phyloP scores from a whole-genome alignment of 1,140 invertebrate genomes.

The Diploscapter pachys region DNA sequence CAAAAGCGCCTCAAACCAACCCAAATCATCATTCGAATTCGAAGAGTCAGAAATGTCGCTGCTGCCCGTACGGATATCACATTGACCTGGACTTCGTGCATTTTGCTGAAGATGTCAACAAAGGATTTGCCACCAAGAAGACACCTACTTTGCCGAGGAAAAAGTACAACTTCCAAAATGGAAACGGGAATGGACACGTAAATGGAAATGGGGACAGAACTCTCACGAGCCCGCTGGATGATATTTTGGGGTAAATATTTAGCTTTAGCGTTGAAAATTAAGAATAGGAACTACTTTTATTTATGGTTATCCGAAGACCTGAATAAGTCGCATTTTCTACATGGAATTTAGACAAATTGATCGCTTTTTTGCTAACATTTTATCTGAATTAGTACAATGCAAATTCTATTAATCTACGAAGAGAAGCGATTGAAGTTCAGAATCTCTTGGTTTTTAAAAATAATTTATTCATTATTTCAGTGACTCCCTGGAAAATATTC shows the following conservation, averaged over 20 bases:
- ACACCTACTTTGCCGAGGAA: constrained; percentile 26
- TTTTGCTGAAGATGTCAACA: constrained; percentile 55
- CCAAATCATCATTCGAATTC: constrained; percentile 10
- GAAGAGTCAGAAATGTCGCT: constrained; percentile 52
- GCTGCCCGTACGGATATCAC: constrained; percentile 64
- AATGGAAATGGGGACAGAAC: neutral
- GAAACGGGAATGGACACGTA: no score
- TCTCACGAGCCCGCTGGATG: constrained; percentile 32
- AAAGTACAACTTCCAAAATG: neutral
- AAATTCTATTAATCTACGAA: neutral
- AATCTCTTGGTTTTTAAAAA: neutral
- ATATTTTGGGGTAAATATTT: constrained; percentile 21
- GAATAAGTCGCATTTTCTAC: no score
- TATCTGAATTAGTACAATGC: neutral
- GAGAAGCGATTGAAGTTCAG: neutral
- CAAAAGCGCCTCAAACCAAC: neutral
- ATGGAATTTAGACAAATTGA: no score
- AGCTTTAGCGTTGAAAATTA: no score
- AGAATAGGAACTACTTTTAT: no score
- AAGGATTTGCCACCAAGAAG: constrained; percentile 14
- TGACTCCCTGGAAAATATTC: constrained; percentile 43
- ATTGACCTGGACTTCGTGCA: constrained; percentile 62
- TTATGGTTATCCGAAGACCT: no score
- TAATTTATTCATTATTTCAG: constrained; percentile 33
- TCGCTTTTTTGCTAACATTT: no score